phyloP scores from a whole-genome alignment of 2,888 invertebrate species.

The Tenthredo scrophulariae region DNA sequence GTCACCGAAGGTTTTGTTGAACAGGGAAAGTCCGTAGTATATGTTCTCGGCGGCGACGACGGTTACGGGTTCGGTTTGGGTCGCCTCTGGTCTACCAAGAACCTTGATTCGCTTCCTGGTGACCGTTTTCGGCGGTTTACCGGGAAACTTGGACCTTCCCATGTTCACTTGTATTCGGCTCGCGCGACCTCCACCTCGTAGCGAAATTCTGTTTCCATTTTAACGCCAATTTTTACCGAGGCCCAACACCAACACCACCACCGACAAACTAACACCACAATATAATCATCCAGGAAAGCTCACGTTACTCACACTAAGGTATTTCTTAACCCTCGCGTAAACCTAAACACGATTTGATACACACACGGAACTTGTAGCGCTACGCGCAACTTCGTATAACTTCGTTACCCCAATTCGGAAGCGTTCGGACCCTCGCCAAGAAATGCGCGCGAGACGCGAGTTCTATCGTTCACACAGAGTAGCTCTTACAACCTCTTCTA shows the following conservation, averaged over 20 bases:
- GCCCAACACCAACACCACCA: conserved; percentile 26
- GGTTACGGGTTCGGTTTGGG: conserved; percentile 79
- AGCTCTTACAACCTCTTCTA: background rate
- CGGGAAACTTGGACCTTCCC: conserved; percentile 92
- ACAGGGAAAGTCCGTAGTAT: conserved; percentile 77
- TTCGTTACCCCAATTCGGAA: conserved; percentile 43
- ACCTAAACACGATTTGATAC: conserved; percentile 33
- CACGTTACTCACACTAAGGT: conserved; percentile 26
- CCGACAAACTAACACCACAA: conserved; percentile 17
- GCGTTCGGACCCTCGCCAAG: conserved; percentile 46
- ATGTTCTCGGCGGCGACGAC: conserved; percentile 78
- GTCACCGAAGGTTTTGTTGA: conserved; percentile 75
- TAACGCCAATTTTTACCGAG: conserved; percentile 57
- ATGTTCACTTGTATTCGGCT: conserved; percentile 83
- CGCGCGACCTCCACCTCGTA: conserved; percentile 78
- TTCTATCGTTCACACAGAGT: conserved; percentile 24
- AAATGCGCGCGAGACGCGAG: conserved; percentile 53
- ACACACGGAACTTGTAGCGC: conserved; percentile 40
- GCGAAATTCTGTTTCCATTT: conserved; percentile 73
- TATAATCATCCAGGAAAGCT: conserved; percentile 19
- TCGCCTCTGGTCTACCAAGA: conserved; percentile 82
- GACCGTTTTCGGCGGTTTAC: conserved; percentile 92
- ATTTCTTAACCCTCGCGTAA: background rate
- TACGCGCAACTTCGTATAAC: conserved; percentile 26
- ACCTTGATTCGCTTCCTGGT: conserved; percentile 92